Evolutionary conservation across 2,113 vertebrate genomes (phyloP).

Genomic region (Aldabrachelys gigantea): DNA sequence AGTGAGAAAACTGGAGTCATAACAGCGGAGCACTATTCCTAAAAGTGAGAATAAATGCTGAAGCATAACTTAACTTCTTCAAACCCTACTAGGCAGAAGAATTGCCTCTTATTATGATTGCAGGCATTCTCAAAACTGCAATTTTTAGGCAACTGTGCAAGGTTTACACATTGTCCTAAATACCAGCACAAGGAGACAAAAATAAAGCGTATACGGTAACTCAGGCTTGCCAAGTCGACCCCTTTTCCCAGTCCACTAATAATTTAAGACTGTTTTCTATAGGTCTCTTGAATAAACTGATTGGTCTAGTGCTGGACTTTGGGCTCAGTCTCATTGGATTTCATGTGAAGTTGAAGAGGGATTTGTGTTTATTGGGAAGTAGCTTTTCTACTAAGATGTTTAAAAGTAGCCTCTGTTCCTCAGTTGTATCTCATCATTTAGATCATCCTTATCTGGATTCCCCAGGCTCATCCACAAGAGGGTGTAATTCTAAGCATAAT

Average conservation of each 20-base stretch:
- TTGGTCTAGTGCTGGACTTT: neutral
- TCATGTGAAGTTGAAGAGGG: neutral
- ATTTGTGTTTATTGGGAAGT: neutral
- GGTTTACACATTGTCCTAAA: neutral
- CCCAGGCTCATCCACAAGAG: slow-evolving; percentile 56
- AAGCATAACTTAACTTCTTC: neutral
- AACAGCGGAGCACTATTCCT: neutral
- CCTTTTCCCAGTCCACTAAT: neutral
- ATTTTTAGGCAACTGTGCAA: neutral
- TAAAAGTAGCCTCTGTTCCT: neutral
- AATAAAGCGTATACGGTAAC: neutral
- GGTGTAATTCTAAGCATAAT: slow-evolving; percentile 59
- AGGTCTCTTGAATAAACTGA: neutral
- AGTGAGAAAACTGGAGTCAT: neutral
- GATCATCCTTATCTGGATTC: slow-evolving; percentile 41
- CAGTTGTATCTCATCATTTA: slow-evolving; percentile 11
- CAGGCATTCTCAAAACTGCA: neutral
- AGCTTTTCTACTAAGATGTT: neutral
- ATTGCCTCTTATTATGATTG: neutral
- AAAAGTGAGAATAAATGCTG: neutral
- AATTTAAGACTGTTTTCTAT: neutral
- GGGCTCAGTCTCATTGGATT: neutral
- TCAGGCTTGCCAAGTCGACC: neutral
- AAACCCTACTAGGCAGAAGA: neutral
- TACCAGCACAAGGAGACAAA: neutral